phyloP scores from a whole-genome alignment of 2,113 vertebrate species.

The Panthera uncia region DNA sequence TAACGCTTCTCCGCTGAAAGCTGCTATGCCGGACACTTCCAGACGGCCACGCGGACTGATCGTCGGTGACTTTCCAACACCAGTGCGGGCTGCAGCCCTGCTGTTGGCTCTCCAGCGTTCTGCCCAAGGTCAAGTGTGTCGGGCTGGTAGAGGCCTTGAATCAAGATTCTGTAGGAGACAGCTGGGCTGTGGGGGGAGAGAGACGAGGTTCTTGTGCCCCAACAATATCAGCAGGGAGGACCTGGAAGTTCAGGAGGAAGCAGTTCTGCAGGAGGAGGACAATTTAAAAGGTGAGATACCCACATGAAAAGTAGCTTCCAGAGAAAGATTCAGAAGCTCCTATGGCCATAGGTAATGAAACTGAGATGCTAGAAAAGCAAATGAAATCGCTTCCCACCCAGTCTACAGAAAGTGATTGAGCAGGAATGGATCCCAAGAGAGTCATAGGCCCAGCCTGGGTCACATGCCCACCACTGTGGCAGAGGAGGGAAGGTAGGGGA shows the following conservation, averaged over 20 bases:
- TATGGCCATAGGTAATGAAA: background rate
- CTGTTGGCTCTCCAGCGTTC: background rate
- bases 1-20: too few relatives aligned
- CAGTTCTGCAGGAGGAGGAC: background rate
- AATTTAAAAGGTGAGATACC: background rate
- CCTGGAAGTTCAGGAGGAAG: background rate
- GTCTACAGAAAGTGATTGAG: background rate
- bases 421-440: background rate
- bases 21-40: background rate
- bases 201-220: background rate
- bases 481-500: background rate
- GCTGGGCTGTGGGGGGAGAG: background rate
- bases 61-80: background rate
- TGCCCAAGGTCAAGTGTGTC: background rate
- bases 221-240: background rate
- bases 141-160: background rate
- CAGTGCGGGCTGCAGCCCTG: background rate
- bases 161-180: background rate
- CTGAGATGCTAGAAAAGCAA: background rate
- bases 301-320: background rate
- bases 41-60: background rate
- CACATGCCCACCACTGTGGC: background rate
- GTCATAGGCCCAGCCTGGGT: background rate
- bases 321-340: background rate
- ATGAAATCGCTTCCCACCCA: background rate